These are phyloP conservation scores for Rhinolophus ferrumequinum DNA, from an alignment of 2,113 vertebrate genomes.

Conservation along the genomic window DNA sequence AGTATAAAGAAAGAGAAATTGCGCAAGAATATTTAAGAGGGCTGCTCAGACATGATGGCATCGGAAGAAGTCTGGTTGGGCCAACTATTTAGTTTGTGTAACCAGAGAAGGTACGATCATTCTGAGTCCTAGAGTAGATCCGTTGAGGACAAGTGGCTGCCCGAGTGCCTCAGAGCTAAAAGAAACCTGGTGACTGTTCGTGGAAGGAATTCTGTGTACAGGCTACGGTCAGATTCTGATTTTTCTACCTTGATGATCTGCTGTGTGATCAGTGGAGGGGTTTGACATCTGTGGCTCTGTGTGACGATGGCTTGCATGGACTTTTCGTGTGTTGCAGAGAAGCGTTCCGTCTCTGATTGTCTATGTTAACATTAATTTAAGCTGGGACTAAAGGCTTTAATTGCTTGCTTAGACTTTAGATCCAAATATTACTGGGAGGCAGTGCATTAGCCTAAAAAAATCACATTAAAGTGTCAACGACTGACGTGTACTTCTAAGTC, in stretches of 20 bases:
- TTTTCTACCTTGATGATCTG: not conserved
- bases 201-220: slow-evolving; percentile 43
- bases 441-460: not conserved
- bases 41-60: not conserved
- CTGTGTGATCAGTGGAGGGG: not conserved
- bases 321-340: rapidly evolving
- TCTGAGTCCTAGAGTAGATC: not conserved
- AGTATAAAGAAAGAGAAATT: not conserved
- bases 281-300: not conserved
- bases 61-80: not conserved
- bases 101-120: slow-evolving; percentile 12
- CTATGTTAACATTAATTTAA: not conserved
- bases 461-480: slow-evolving; percentile 3
- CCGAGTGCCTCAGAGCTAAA: slow-evolving; percentile 26
- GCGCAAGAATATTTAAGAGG: not conserved
- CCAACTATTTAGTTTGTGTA: slow-evolving; percentile 20
- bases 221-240: not conserved
- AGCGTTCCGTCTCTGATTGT: not conserved
- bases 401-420: slow-evolving; percentile 3
- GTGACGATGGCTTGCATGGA: not conserved
- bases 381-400: not conserved
- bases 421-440: not conserved
- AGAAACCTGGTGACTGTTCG: slow-evolving; percentile 40
- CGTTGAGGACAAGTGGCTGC: not conserved
- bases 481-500: not conserved